Evolutionary conservation across 2,113 vertebrate genomes (phyloP), one percentile per base, ranked within the genome.

Genomic region (Mesoclemmys tuberculata): DNA sequence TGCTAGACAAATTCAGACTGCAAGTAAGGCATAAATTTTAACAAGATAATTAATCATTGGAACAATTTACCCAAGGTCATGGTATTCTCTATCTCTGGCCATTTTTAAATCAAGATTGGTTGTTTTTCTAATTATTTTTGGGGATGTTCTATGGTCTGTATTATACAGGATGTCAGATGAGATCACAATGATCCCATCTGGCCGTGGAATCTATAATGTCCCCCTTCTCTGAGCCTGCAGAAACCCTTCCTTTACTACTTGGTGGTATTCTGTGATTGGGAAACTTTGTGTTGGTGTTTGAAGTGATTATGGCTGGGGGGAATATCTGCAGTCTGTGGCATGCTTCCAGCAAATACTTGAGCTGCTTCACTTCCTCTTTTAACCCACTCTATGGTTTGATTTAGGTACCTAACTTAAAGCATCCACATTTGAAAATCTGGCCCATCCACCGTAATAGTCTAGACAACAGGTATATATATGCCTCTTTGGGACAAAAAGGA

Each of bases 291-390:
- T 29, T 74, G 10, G 2, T 54, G 74, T 61, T 21, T 89, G 51
- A 11, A 80, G 16, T 44, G 58, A 64, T 29, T 31, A 64, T 56
- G 64, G 54, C 21, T 51, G 51, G 58, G 38, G 58, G 4, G 31
- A 3, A 44, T 24, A 54, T 31, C 46, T 0, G 0, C 75, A 82
- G 68, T 85, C 18, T 71, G 22, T 26, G 0, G 27, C 58, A 56
- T 78, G 29, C 18, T 68, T 85, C 55, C 10, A 38, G 49, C 29
- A 16, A 26, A n/a, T 9, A 71, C 22, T 16, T 78, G 16, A 10
- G 2, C 12, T 13, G 31, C 6, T 77, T 85, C 24, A 12, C 52
- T 41, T 4, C 58, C 58, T 83, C 19, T 64, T 4, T 35, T 31
- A 79, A 10, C 71, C 85, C 29, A 74, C 18, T 2, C 51, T 58